These are phyloP conservation scores for Plectropomus leopardus DNA, from an alignment of 2,113 vertebrate species.

Conservation along the genomic window DNA sequence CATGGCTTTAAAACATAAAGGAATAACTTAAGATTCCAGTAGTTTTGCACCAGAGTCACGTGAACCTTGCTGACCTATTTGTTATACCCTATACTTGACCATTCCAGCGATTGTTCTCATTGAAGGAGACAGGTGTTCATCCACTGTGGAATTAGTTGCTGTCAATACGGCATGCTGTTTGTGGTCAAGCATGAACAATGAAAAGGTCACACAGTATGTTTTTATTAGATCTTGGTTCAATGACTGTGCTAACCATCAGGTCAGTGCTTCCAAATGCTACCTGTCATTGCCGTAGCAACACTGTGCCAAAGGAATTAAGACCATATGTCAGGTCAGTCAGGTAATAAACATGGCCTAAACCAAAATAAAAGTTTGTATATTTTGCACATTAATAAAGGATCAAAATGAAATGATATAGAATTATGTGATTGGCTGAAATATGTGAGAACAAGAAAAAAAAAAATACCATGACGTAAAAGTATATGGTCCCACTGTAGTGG, in stretches of 20 bases:
- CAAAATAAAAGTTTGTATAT: not conserved
- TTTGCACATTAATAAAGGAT: not conserved
- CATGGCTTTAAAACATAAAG: not conserved
- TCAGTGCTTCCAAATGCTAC: not conserved
- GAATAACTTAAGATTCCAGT: not conserved
- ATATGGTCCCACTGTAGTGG: not conserved
- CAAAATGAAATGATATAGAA: not conserved
- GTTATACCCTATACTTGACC: not conserved
- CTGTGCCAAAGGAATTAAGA: not conserved
- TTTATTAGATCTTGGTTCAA: conserved; percentile 23
- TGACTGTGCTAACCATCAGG: conserved; percentile 4
- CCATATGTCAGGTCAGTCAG: not conserved
- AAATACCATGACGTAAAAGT: not conserved
- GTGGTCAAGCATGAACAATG: conserved; percentile 2
- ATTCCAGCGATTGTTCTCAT: not conserved
- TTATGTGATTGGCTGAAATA: not conserved
- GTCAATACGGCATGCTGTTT: conserved; percentile 26
- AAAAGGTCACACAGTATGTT: conserved; percentile 10
- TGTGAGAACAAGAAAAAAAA: not conserved
- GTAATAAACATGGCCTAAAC: not conserved
- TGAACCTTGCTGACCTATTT: not conserved
- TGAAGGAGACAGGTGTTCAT: not conserved
- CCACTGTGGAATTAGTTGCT: not conserved
- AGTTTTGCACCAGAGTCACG: not conserved
- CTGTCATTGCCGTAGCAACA: conserved; percentile 14